Evolutionary conservation across 2,113 vertebrate genomes (phyloP), one percentile per base, ranked within the genome.

Genomic region (Phrynocephalus versicolor): DNA sequence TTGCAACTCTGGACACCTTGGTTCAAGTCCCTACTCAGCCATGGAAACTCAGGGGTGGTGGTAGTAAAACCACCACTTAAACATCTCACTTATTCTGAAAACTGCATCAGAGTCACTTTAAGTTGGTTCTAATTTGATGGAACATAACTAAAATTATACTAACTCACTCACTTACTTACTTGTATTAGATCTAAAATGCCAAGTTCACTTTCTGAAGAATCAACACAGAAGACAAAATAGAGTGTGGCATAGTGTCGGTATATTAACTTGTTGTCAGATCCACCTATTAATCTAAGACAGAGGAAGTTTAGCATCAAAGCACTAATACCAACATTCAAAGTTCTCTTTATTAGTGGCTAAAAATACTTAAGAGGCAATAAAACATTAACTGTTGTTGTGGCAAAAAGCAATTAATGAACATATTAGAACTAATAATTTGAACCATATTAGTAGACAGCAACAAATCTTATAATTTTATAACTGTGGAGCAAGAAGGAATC

Each of bases 181-280:
- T 99, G 99, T 95, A 99, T 99, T 93, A 99, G 96, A 93, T 99
- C 99, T 96, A 99, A 97, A 96, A 99, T 99, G 93, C 99, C 99
- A 93, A 99, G 97, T 94, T 99, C 98, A 81, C 99, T 99, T 95
- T 99, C 99, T 81, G 98, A 99, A 81, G 99, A 99, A 95, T 99
- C 99, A 92, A 99, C 99, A 92, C 99, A 99, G 93, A 99, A 99
- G 91, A 99, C 99, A 96, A 99, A 99, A 96, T 99, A 99, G 55
- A 99, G 95, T 0, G 99, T 99, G 89, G 98, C 99, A 83, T 99
- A 99, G 93, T 99, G 99, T 95, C 99, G 97, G 95, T 99, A 99
- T 94, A 99, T 99, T 78, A 99, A 96, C 92, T 99, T 99, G 96
- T 99, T 99, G 95, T 99, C 99, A 37, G 98, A 99, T 86, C 99